These are phyloP conservation scores for Plectropomus leopardus DNA, from an alignment of 2,113 vertebrate genomes.

Conservation along the genomic window DNA sequence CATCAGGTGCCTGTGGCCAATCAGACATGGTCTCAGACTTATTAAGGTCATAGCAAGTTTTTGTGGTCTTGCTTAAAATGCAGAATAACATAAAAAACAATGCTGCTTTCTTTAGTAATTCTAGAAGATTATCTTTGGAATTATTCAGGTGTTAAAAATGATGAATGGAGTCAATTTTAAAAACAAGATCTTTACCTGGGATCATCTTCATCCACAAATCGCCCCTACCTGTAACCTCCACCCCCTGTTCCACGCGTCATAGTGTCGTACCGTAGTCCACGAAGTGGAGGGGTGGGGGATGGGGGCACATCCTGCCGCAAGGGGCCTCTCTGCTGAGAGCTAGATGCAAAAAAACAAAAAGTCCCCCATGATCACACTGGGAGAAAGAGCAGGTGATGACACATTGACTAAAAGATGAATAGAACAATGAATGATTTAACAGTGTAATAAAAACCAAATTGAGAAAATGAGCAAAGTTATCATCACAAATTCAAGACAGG, in stretches of 20 bases:
- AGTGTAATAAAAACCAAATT: neutral
- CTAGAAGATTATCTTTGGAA: neutral
- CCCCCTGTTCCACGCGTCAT: conserved; percentile 79
- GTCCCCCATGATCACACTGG: neutral
- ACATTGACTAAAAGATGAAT: neutral
- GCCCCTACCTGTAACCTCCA: conserved; percentile 82
- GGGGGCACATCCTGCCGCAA: conserved; percentile 95
- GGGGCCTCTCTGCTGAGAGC: conserved; percentile 91
- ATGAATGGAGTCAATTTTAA: neutral
- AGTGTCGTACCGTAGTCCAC: conserved; percentile 87
- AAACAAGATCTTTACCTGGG: conserved; percentile 41
- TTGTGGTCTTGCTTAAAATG: neutral
- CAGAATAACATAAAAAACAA: too few species aligned
- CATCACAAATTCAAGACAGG: too few species aligned
- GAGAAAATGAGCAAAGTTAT: neutral
- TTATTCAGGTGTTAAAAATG: neutral
- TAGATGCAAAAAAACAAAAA: conserved; percentile 18
- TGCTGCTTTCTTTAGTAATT: too few species aligned
- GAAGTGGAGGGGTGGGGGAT: conserved; percentile 90
- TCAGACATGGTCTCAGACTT: conserved; percentile 8
- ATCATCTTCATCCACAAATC: conserved; percentile 7
- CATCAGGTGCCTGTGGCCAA: conserved; percentile 76
- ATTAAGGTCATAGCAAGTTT: neutral
- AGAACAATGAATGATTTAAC: neutral
- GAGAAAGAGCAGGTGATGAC: neutral